phyloP scores from a whole-genome alignment of 1,140 invertebrate species.

The Listronotus bonariensis region DNA sequence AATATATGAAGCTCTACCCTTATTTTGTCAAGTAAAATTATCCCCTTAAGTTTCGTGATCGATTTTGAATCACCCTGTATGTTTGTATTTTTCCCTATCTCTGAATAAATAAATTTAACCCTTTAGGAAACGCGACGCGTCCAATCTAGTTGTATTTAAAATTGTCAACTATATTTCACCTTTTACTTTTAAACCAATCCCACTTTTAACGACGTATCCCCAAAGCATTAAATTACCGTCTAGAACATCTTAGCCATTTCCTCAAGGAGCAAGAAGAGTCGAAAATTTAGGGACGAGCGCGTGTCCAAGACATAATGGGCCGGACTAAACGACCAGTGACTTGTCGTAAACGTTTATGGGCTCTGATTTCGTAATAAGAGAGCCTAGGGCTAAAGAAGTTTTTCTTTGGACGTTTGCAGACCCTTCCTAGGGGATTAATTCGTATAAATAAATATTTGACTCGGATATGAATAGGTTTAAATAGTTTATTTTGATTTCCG shows the following conservation, averaged over 20 bases:
- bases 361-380: constrained; percentile 8
- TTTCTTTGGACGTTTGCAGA: constrained; percentile 4
- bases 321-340: constrained; percentile 9
- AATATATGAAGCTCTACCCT: too few relatives aligned
- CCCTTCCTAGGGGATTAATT: constrained; percentile 1
- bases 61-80: too few relatives aligned
- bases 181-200: too few relatives aligned
- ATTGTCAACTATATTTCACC: too few relatives aligned
- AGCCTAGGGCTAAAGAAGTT: constrained; percentile 7
- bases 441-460: constrained; percentile 1
- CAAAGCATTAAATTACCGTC: background rate
- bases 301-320: constrained; percentile 11
- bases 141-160: too few relatives aligned
- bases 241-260: constrained; percentile 1
- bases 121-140: too few relatives aligned
- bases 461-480: background rate
- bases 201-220: too few relatives aligned
- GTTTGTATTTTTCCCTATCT: too few relatives aligned
- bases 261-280: constrained; percentile 5
- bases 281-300: constrained; percentile 7
- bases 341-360: constrained; percentile 13
- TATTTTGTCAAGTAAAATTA: too few relatives aligned
- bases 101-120: too few relatives aligned
- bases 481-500: constrained; percentile 5
- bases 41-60: too few relatives aligned